Percentiles rank a stretch among this genome's conserved stretches.
These are phyloP conservation scores for Noctua janthe DNA, from an alignment of 2,888 invertebrate species.

Conservation along the genomic window DNA sequence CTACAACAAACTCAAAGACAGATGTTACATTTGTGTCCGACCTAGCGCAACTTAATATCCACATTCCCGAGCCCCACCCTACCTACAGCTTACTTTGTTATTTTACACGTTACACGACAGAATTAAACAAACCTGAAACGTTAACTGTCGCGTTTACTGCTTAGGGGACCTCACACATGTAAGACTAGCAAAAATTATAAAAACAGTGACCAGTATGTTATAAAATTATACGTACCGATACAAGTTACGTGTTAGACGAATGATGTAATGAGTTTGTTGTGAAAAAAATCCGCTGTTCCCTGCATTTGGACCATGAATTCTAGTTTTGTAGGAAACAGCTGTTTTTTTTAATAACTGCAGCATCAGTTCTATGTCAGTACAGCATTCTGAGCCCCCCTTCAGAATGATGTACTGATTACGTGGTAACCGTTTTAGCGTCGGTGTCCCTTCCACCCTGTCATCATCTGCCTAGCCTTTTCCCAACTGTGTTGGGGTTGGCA, in stretches of 20 bases:
- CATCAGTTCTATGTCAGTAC: too few relatives aligned
- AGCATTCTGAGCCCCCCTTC: too few relatives aligned
- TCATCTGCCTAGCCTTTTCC: too few relatives aligned
- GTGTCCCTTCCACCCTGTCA: too few relatives aligned
- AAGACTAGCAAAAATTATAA: neutral
- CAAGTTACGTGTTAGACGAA: neutral
- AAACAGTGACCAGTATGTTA: neutral
- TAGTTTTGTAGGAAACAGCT: too few relatives aligned
- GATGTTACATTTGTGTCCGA: conserved; percentile 1
- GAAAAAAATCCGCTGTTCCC: neutral
- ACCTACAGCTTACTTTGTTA: conserved; percentile 35
- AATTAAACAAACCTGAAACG: conserved; percentile 18
- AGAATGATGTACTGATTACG: too few relatives aligned
- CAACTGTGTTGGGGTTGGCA: too few relatives aligned
- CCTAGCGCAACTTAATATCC: conserved; percentile 32
- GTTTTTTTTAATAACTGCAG: too few relatives aligned
- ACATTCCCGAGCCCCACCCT: neutral
- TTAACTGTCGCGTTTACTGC: conserved; percentile 25
- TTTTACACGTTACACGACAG: neutral
- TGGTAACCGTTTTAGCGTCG: too few relatives aligned
- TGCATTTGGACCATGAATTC: too few relatives aligned
- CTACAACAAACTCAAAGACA: neutral
- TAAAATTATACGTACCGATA: neutral
- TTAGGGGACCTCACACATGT: neutral
- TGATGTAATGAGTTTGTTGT: neutral